Conservation (phyloP, 2,797 vertebrate species). For the Acanthornis magna region DNA sequence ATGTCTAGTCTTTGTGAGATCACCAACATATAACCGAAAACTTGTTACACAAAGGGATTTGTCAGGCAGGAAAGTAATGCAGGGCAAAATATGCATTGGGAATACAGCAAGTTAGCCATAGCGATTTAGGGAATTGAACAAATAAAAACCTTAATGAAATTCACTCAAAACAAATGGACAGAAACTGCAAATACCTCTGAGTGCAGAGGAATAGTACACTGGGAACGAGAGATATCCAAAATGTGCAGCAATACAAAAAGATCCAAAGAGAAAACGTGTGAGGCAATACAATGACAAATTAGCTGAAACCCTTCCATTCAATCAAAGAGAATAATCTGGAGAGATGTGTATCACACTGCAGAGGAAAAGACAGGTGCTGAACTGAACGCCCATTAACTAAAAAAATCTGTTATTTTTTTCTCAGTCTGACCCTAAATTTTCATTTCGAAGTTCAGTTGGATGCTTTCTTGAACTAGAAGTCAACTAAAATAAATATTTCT, state of each 20-base stretch:
- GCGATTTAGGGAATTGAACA: not conserved
- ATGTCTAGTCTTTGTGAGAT: not conserved
- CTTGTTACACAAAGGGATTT: not conserved
- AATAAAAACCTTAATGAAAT: constrained; percentile 1
- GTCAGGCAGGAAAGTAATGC: not conserved
- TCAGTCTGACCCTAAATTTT: not conserved
- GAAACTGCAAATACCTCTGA: not conserved
- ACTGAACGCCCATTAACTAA: not conserved
- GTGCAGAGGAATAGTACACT: not conserved
- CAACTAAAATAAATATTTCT: not conserved
- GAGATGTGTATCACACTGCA: not conserved
- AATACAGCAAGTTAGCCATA: not conserved
- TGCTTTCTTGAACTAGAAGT: not conserved
- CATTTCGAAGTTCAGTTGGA: not conserved
- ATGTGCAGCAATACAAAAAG: not conserved
- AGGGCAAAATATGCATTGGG: not conserved
- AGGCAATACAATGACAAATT: not conserved
- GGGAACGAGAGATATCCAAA: not conserved
- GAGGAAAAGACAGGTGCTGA: not conserved
- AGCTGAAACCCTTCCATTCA: not conserved
- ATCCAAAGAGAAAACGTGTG: not conserved
- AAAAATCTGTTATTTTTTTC: not conserved
- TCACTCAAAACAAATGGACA: not conserved
- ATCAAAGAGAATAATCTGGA: not conserved
- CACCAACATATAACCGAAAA: not conserved